These are phyloP conservation scores for Tetragonula carbonaria DNA, from an alignment of 2,888 invertebrate species.

Conservation along the genomic window DNA sequence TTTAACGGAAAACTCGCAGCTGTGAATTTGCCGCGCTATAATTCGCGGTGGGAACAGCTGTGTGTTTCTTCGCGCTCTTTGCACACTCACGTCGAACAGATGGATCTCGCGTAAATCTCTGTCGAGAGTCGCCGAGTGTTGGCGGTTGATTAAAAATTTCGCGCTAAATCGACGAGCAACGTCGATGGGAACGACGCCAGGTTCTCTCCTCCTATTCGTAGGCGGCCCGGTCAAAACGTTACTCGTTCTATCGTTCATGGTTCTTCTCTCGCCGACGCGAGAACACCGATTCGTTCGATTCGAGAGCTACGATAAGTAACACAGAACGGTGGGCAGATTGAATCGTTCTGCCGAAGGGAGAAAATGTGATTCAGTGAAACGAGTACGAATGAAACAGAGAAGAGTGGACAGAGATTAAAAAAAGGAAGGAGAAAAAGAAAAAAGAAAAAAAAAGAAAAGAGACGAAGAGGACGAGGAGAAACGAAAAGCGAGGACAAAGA, in stretches of 20 bases:
- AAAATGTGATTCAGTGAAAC: constrained; percentile 20
- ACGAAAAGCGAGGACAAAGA: neutral
- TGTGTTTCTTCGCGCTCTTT: neutral
- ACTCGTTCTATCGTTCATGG: constrained; percentile 1
- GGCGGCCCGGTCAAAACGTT: constrained; percentile 1
- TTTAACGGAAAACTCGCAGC: constrained; percentile 10
- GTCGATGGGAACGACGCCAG: neutral
- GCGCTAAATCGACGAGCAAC: neutral
- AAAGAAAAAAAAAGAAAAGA: neutral
- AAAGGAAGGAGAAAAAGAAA: neutral
- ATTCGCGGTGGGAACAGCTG: constrained; percentile 4
- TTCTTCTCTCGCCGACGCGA: neutral
- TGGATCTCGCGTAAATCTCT: neutral
- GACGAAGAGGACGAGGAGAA: neutral
- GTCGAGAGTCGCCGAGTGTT: neutral
- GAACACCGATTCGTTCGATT: constrained; percentile 1
- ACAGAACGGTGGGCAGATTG: constrained; percentile 43
- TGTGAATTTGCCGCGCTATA: constrained; percentile 3
- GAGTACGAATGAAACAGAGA: neutral
- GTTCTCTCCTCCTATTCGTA: neutral
- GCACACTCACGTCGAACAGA: neutral
- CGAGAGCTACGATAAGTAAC: constrained; percentile 28
- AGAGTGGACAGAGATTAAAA: neutral
- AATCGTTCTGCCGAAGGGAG: constrained; percentile 16
- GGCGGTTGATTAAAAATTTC: constrained; percentile 32